Conservation (phyloP, 2,113 vertebrate species). For the Hippocampus zosterae region DNA sequence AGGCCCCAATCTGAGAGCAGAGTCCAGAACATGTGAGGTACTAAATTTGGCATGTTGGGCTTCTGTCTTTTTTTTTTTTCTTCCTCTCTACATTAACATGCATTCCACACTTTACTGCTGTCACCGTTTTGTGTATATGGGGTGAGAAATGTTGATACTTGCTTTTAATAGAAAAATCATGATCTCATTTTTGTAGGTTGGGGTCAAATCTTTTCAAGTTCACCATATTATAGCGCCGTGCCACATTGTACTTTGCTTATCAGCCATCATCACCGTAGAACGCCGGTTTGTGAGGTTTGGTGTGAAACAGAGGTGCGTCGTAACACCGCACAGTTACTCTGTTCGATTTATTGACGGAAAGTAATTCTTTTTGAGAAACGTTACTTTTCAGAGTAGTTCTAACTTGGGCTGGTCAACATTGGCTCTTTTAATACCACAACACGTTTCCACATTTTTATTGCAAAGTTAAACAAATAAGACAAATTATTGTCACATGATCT, state of each 20-base stretch:
- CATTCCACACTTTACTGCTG: conserved; percentile 20
- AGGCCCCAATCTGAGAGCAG: conserved; percentile 45
- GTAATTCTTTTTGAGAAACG: no score
- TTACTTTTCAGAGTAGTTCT: no score
- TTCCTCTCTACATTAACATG: conserved; percentile 19
- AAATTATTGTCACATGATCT: no score
- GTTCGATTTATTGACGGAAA: no score
- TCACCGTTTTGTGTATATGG: conserved; percentile 10
- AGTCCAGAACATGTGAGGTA: conserved; percentile 46
- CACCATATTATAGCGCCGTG: not conserved
- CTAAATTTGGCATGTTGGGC: not conserved
- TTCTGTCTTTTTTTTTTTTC: conserved; percentile 6
- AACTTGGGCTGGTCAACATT: no score
- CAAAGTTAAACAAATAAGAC: no score
- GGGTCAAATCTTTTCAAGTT: conserved; percentile 37
- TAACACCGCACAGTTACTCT: no score
- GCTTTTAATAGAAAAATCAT: not conserved
- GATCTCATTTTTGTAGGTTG: not conserved
- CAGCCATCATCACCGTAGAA: no score
- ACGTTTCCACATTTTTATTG: no score
- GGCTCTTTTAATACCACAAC: no score
- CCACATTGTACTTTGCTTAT: not conserved
- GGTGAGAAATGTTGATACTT: conserved; percentile 9
- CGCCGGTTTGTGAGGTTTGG: no score
- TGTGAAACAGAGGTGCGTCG: no score